Evolutionary conservation across 2,113 vertebrate genomes (phyloP).

Genomic region (Pteruthius melanotis): DNA sequence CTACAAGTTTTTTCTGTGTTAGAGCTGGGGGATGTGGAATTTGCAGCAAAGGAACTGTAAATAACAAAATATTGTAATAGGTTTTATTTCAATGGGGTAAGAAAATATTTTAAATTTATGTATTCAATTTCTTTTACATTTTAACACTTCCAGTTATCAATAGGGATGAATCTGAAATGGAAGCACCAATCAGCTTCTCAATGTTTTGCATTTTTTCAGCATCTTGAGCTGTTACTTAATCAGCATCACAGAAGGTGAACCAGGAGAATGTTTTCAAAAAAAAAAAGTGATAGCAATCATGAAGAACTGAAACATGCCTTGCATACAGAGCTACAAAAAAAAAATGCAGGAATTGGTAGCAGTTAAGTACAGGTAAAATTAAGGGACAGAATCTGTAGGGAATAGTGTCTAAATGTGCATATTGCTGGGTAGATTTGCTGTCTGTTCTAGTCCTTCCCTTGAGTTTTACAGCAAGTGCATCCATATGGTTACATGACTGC

Average conservation of each 20-base stretch:
- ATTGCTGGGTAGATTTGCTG: neutral
- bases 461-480: neutral
- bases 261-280: neutral
- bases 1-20: neutral
- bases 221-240: neutral
- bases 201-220: neutral
- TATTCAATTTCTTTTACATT: neutral
- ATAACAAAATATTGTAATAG: neutral
- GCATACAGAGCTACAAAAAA: neutral
- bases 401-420: neutral
- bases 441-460: neutral
- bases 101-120: neutral
- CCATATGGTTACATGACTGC: neutral
- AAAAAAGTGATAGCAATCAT: neutral
- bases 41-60: neutral
- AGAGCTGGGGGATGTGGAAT: neutral
- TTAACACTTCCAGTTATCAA: neutral
- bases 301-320: neutral
- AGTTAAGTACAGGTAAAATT: slow-evolving; percentile 24
- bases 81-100: neutral
- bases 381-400: neutral
- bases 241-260: neutral
- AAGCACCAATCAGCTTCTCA: neutral
- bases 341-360: neutral
- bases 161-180: neutral